Evolutionary conservation across 2,888 invertebrate species (phyloP).

Genomic region (Leucoptera coffeella): DNA sequence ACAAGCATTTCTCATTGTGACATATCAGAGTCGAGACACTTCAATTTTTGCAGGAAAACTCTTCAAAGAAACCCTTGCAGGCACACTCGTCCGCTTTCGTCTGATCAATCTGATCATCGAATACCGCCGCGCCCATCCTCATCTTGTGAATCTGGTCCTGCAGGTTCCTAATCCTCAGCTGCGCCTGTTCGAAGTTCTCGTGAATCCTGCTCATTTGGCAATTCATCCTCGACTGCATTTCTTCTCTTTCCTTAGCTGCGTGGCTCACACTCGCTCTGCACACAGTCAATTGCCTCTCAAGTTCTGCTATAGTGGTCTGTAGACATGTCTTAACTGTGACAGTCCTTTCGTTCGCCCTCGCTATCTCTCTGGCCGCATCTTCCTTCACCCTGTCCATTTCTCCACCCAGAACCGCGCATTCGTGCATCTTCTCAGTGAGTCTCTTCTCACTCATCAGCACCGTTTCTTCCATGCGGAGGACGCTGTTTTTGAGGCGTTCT

Average conservation of each 20-base stretch:
- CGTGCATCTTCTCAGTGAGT: constrained; percentile 62
- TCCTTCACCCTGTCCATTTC: too few relatives aligned
- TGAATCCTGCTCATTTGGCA: constrained; percentile 63
- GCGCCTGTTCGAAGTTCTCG: constrained; percentile 67
- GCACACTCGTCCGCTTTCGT: too few relatives aligned
- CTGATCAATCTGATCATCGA: too few relatives aligned
- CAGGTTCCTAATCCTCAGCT: constrained; percentile 57
- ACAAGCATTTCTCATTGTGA: too few relatives aligned
- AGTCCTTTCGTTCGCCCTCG: too few relatives aligned
- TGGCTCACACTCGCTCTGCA: constrained; percentile 57
- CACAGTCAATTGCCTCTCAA: constrained; percentile 61
- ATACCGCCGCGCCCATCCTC: too few relatives aligned
- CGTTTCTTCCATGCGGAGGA: constrained; percentile 52
- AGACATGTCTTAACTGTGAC: too few relatives aligned
- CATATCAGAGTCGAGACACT: too few relatives aligned
- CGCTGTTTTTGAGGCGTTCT: constrained; percentile 35
- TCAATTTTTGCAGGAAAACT: too few relatives aligned
- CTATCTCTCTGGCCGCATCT: too few relatives aligned
- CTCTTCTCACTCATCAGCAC: constrained; percentile 54
- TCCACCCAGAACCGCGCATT: constrained; percentile 59
- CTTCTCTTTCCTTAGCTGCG: constrained; percentile 63
- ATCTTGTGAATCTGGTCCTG: too few relatives aligned
- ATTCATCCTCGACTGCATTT: constrained; percentile 65
- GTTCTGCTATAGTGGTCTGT: constrained; percentile 60
- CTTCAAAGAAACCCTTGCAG: too few relatives aligned